Conservation (phyloP, 2,888 invertebrate species). For the Tromatobia lineatoria region DNA sequence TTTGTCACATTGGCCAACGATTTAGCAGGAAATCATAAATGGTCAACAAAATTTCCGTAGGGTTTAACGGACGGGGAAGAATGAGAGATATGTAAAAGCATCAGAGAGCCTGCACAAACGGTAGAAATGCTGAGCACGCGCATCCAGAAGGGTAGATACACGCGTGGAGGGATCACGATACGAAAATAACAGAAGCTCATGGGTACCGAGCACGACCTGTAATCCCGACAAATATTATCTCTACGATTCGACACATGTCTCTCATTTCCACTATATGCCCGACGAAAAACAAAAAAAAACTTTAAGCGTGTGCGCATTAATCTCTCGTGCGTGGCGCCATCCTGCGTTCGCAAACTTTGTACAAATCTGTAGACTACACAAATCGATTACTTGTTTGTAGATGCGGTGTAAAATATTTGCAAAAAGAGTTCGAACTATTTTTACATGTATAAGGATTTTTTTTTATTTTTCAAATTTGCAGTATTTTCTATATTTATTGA, state of each 20-base stretch:
- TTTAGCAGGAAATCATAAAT: not conserved
- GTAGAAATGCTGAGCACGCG: constrained; percentile 21
- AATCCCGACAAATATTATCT: constrained; percentile 80
- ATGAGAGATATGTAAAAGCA: constrained; percentile 12
- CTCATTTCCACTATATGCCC: constrained; percentile 21
- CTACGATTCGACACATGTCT: constrained; percentile 67
- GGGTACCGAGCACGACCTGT: constrained; percentile 69
- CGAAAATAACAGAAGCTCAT: constrained; percentile 75
- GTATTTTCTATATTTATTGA: too few relatives aligned
- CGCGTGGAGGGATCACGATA: constrained; percentile 66
- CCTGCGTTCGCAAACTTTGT: not conserved
- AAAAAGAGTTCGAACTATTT: not conserved
- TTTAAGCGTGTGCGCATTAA: constrained; percentile 42
- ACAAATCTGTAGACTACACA: not conserved
- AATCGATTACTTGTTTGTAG: not conserved
- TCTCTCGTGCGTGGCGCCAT: constrained; percentile 34
- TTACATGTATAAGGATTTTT: too few relatives aligned
- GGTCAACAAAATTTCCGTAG: constrained; percentile 7
- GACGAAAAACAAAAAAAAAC: constrained; percentile 30
- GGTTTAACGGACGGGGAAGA: constrained; percentile 25
- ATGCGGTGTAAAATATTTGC: not conserved
- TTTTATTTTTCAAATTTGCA: too few relatives aligned
- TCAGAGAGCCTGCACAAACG: constrained; percentile 10
- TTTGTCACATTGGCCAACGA: not conserved
- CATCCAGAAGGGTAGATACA: constrained; percentile 9